Conservation (phyloP, 2,888 invertebrate genomes). For the Hemistola chrysoprasaria region DNA sequence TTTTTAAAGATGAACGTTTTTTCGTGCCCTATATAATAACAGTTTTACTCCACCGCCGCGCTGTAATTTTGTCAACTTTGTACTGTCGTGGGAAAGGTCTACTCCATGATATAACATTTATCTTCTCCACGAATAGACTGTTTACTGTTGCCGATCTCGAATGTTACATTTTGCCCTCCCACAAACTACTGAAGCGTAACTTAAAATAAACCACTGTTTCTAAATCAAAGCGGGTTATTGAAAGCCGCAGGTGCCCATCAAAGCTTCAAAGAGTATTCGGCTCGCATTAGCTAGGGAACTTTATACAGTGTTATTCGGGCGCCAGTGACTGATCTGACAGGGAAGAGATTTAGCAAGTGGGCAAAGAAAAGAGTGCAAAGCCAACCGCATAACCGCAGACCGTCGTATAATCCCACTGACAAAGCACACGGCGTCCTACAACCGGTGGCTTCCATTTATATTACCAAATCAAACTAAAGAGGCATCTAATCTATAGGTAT, state of each 20-base stretch:
- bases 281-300: conserved; percentile 39
- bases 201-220: conserved; percentile 35
- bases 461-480: conserved; percentile 4
- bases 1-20: conserved; percentile 29
- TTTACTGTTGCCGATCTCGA: conserved; percentile 5
- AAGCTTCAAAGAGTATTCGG: conserved; percentile 46
- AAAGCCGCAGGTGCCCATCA: conserved; percentile 49
- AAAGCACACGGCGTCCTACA: conserved; percentile 40
- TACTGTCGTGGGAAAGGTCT: conserved; percentile 6
- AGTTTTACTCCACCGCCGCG: conserved; percentile 9
- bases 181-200: conserved; percentile 21
- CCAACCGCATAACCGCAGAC: conserved; percentile 62
- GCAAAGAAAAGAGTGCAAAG: conserved; percentile 53
- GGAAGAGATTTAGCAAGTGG: conserved; percentile 60
- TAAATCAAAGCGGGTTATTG: conserved; percentile 46
- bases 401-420: conserved; percentile 57
- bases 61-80: conserved; percentile 15
- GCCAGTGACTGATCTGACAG: conserved; percentile 46
- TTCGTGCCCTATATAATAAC: conserved; percentile 27
- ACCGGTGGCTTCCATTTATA: conserved; percentile 21
- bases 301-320: conserved; percentile 38
- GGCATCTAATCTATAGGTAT: background rate
- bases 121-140: conserved; percentile 4
- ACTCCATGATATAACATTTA: conserved; percentile 7
- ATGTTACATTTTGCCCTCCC: conserved; percentile 10